These are phyloP conservation scores for Mormyrus lacerda DNA, from an alignment of 2,113 vertebrate species.

Conservation along the genomic window DNA sequence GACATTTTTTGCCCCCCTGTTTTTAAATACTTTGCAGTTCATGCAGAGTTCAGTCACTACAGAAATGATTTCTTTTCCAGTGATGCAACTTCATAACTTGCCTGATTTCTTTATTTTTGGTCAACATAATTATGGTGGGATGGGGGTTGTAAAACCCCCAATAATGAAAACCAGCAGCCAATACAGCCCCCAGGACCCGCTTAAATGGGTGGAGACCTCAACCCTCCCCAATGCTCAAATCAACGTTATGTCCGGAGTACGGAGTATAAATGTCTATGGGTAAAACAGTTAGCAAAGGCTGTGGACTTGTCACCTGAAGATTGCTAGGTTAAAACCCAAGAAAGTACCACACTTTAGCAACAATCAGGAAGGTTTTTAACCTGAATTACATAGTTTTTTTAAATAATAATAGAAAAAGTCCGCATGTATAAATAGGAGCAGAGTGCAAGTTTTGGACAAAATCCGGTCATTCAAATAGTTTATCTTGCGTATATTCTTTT, in stretches of 20 bases:
- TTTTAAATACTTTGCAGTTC: neutral
- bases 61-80: neutral
- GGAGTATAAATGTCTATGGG: neutral
- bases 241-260: neutral
- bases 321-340: neutral
- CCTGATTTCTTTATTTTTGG: neutral
- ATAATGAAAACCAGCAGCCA: too few species aligned
- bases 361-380: neutral
- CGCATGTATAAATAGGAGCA: neutral
- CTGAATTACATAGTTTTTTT: neutral
- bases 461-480: neutral
- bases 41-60: conserved; percentile 1
- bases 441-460: neutral
- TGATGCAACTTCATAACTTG: neutral
- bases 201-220: too few species aligned
- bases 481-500: neutral
- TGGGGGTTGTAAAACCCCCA: neutral
- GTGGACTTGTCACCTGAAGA: neutral
- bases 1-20: neutral
- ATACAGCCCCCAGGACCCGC: too few species aligned
- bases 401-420: neutral
- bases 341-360: neutral
- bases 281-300: neutral
- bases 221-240: too few species aligned
- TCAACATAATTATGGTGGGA: neutral